Percentiles rank a stretch among this genome's conserved stretches.
Conservation (phyloP, 2,888 invertebrate species). For the Eupsilia transversa region DNA sequence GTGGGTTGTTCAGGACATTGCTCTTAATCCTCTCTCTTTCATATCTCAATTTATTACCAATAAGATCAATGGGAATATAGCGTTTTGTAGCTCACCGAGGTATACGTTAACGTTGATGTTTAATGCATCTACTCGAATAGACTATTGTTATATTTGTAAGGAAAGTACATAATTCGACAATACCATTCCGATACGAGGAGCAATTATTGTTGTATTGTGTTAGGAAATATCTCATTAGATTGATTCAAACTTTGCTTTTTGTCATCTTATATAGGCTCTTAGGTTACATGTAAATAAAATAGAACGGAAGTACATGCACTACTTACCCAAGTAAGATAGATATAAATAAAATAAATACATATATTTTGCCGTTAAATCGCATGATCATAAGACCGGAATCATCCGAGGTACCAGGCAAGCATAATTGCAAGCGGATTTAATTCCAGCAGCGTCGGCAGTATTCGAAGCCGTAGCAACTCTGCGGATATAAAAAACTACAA, state of each 20-base stretch:
- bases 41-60: not conserved
- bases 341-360: constrained; percentile 6
- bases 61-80: not conserved
- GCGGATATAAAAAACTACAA: constrained; percentile 52
- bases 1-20: constrained; percentile 1
- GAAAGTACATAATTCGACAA: not conserved
- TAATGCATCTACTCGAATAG: not conserved
- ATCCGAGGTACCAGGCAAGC: constrained; percentile 44
- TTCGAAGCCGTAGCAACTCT: constrained; percentile 47
- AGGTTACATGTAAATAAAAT: too few relatives aligned
- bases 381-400: constrained; percentile 20
- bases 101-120: not conserved
- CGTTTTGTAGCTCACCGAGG: not conserved
- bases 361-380: not conserved
- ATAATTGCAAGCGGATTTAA: constrained; percentile 63
- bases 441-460: constrained; percentile 48
- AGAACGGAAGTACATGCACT: too few relatives aligned
- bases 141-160: not conserved
- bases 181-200: not conserved
- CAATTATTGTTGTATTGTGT: not conserved
- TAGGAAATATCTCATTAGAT: not conserved
- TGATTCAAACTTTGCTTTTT: not conserved
- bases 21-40: constrained; percentile 1
- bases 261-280: not conserved
- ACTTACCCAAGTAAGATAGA: not conserved